Conservation (phyloP, 1,140 invertebrate genomes). For the Eubasilissa regina region DNA sequence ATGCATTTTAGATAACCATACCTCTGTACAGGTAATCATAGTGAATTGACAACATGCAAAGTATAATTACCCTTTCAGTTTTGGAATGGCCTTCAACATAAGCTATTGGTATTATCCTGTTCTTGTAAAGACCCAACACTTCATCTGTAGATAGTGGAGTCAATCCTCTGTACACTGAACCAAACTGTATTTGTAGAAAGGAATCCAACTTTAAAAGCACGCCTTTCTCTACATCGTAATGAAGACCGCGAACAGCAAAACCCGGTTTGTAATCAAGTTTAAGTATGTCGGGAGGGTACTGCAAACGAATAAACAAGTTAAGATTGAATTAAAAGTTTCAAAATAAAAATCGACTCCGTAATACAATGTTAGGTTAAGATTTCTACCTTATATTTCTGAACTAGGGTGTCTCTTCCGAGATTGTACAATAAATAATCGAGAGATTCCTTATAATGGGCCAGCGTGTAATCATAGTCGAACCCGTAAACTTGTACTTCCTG, state of each 20-base stretch:
- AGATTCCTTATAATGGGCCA: conserved; percentile 94
- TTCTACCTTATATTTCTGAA: conserved; percentile 89
- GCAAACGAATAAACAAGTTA: conserved; percentile 52
- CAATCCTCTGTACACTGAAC: conserved; percentile 92
- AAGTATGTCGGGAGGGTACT: conserved; percentile 93
- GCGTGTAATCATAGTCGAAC: conserved; percentile 98
- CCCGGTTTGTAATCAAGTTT: conserved; percentile 88
- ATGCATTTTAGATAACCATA: no score
- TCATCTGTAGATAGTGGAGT: conserved; percentile 88
- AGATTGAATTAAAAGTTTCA: background rate
- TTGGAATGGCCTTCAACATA: conserved; percentile 83
- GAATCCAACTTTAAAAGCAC: conserved; percentile 96
- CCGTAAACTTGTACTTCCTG: conserved; percentile 95
- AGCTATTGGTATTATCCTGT: conserved; percentile 86
- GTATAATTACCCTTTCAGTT: conserved; percentile 66
- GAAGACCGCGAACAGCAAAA: conserved; percentile 94
- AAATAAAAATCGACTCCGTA: no score
- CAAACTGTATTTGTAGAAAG: conserved; percentile 96
- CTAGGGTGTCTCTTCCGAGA: conserved; percentile 88
- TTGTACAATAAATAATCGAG: conserved; percentile 95
- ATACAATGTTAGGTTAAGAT: no score
- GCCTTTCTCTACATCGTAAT: conserved; percentile 97
- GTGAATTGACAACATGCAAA: conserved; percentile 27
- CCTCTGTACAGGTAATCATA: no score
- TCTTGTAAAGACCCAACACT: conserved; percentile 90